A percentile compares a stretch with the other conserved stretches of the same genome.
Conservation (phyloP, 2,888 invertebrate species). For the Ctenicera cuprea region DNA sequence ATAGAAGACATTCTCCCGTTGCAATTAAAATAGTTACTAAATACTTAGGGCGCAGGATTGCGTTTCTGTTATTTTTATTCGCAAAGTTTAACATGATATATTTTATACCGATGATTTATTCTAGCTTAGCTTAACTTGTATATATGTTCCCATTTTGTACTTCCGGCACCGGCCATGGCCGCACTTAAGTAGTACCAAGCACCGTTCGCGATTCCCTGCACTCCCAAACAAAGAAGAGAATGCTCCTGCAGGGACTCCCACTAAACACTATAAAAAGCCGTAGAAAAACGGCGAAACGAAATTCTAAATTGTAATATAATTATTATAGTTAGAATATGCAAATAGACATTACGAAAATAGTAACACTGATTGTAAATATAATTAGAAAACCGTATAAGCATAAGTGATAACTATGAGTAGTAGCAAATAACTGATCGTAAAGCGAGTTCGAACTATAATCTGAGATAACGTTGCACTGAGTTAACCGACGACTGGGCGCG, state of each 20-base stretch:
- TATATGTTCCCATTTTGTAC: slow-evolving; percentile 62
- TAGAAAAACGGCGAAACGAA: slow-evolving; percentile 69
- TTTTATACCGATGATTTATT: slow-evolving; percentile 58
- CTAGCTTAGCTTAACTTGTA: slow-evolving; percentile 59
- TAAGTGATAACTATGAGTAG: slow-evolving; percentile 58
- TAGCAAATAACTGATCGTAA: slow-evolving; percentile 55
- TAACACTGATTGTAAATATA: slow-evolving; percentile 68
- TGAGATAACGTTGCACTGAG: slow-evolving; percentile 49
- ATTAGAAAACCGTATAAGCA: slow-evolving; percentile 64
- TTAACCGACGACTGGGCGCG: slow-evolving; percentile 53
- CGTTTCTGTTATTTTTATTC: slow-evolving; percentile 57
- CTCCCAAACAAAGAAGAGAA: slow-evolving; percentile 35
- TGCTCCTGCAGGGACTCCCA: slow-evolving; percentile 64
- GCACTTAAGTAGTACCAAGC: slow-evolving; percentile 54
- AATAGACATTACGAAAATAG: slow-evolving; percentile 67
- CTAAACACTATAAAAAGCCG: slow-evolving; percentile 57
- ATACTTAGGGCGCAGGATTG: slow-evolving; percentile 52
- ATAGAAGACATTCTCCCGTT: slow-evolving; percentile 56
- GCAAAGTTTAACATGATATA: slow-evolving; percentile 54
- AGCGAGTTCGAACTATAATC: slow-evolving; percentile 56
- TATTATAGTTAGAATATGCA: slow-evolving; percentile 65
- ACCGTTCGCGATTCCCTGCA: slow-evolving; percentile 52
- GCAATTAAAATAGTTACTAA: slow-evolving; percentile 55
- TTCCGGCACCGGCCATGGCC: slow-evolving; percentile 58
- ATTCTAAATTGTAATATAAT: slow-evolving; percentile 73